phyloP scores from a whole-genome alignment of 2,797 vertebrate species.

The Glyptemys insculpta region DNA sequence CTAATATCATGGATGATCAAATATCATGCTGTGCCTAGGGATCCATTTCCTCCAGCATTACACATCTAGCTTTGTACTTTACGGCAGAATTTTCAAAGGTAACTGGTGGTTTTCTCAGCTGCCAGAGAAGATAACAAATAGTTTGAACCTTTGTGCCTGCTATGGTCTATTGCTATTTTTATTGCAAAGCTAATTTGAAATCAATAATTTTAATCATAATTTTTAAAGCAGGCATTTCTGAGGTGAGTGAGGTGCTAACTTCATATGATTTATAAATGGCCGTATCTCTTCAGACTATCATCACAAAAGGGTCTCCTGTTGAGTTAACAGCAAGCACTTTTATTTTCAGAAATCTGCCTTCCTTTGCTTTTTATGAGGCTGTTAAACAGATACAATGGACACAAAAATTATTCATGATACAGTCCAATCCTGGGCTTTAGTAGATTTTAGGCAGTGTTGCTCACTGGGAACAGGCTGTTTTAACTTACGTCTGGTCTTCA shows the following conservation, averaged over 20 bases:
- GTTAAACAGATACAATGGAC: neutral
- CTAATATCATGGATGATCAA: neutral
- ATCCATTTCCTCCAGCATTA: neutral
- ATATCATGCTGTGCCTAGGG: neutral
- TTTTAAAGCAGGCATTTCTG: neutral
- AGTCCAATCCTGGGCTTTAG: neutral
- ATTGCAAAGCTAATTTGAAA: neutral
- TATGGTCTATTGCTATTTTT: neutral
- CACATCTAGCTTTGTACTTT: neutral
- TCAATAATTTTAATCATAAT: neutral
- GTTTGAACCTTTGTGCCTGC: neutral
- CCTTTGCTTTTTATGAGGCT: neutral
- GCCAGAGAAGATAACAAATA: neutral
- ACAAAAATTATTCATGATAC: neutral
- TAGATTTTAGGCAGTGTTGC: neutral
- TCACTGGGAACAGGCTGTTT: neutral
- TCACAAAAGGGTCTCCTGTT: neutral
- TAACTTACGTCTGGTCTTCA: neutral
- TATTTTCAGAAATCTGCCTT: neutral
- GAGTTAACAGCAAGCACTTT: accelerated
- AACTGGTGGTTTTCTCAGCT: neutral
- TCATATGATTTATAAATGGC: neutral
- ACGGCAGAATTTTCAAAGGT: neutral
- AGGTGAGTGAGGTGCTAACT: neutral
- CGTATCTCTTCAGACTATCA: neutral